A percentile compares a stretch with the other conserved stretches of the same genome.
phyloP scores from a whole-genome alignment of 1,140 invertebrate species.

The Euura lappo region DNA sequence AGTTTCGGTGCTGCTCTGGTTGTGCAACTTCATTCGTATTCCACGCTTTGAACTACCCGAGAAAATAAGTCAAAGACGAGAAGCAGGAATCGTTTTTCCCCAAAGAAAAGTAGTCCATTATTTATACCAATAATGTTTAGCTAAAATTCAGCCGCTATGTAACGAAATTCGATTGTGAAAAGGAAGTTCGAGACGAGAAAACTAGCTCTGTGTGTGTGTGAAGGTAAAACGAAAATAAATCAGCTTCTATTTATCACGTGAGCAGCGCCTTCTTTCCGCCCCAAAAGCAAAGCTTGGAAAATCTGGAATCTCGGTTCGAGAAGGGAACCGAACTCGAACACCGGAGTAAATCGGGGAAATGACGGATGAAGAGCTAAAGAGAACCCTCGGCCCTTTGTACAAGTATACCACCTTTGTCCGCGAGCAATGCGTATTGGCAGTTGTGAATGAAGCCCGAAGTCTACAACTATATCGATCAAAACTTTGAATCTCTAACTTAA shows the following conservation, averaged over 20 bases:
- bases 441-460: neutral
- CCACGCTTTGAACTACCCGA: neutral
- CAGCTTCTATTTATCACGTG: slow-evolving; percentile 3
- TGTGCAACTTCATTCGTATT: slow-evolving; percentile 1
- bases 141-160: no score
- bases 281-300: neutral
- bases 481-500: neutral
- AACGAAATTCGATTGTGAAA: no score
- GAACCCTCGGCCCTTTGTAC: neutral
- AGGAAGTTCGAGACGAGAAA: no score
- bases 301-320: neutral
- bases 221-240: neutral
- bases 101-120: no score
- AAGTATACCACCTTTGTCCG: neutral
- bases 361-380: neutral
- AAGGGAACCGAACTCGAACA: no score
- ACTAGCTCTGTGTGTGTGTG: no score
- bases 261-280: neutral
- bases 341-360: neutral
- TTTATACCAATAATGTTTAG: no score
- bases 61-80: neutral
- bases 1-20: neutral
- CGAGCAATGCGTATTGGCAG: neutral
- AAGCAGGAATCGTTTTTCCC: neutral
- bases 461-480: neutral